Conservation (phyloP, 2,113 vertebrate genomes). For the Leiothrix lutea region DNA sequence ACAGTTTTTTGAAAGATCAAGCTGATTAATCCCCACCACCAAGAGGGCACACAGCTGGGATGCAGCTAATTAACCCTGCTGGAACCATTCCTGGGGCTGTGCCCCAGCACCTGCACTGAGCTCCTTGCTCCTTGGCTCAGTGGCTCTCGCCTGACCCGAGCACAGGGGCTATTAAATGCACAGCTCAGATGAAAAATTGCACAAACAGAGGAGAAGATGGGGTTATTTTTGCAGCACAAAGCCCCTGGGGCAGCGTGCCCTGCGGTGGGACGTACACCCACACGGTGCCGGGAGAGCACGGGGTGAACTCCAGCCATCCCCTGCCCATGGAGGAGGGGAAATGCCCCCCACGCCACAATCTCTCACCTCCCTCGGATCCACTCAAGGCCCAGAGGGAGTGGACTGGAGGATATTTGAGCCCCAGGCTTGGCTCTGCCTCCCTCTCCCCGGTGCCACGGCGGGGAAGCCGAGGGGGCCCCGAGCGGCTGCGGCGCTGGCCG, state of each 20-base stretch:
- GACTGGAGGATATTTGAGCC: too few species aligned
- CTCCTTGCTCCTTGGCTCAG: neutral
- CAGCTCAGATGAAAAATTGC: neutral
- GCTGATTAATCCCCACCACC: neutral
- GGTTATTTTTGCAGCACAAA: neutral
- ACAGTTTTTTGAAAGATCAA: neutral
- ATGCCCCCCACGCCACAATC: neutral
- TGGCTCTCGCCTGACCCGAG: neutral
- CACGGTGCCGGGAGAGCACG: accelerated
- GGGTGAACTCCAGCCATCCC: accelerated
- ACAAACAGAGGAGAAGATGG: neutral
- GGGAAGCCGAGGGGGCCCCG: neutral
- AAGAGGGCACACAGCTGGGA: neutral
- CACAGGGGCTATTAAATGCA: neutral
- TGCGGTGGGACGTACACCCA: accelerated
- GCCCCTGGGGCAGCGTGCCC: neutral
- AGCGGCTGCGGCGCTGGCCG: neutral
- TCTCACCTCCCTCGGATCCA: neutral
- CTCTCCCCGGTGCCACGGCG: accelerated
- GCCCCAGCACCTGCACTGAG: neutral
- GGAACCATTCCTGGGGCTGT: neutral
- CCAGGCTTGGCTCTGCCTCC: neutral
- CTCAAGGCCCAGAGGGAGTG: neutral
- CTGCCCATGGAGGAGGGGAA: accelerated
- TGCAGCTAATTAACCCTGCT: neutral